A percentile compares a stretch with the other conserved stretches of the same genome.
phyloP scores from a whole-genome alignment of 2,888 invertebrate species.

The Vesta saturnalis region DNA sequence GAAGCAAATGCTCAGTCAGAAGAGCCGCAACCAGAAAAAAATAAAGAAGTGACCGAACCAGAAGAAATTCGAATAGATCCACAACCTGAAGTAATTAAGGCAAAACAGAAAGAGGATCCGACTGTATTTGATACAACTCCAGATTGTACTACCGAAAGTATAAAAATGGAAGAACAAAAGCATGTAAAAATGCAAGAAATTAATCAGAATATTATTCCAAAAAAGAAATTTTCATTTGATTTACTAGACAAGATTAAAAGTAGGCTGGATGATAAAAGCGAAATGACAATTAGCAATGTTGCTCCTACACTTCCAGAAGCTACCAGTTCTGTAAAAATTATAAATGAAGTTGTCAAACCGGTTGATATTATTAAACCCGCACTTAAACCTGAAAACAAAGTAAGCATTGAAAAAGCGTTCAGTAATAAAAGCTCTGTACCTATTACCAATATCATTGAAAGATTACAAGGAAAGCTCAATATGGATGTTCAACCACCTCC shows the following conservation, averaged over 20 bases:
- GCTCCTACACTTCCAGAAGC: too few relatives aligned
- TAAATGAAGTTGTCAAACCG: too few relatives aligned
- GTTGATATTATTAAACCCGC: not conserved
- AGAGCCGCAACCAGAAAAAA: constrained; percentile 1
- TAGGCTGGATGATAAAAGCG: constrained; percentile 26
- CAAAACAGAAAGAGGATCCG: constrained; percentile 20
- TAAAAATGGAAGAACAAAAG: constrained; percentile 62
- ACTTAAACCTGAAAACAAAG: not conserved
- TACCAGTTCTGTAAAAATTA: too few relatives aligned
- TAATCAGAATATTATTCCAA: constrained; percentile 52
- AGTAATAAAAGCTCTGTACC: constrained; percentile 17
- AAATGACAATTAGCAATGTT: too few relatives aligned
- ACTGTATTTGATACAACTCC: constrained; percentile 38
- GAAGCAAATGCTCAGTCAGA: too few relatives aligned
- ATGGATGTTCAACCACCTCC: constrained; percentile 41
- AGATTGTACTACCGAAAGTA: constrained; percentile 17
- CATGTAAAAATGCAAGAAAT: constrained; percentile 65
- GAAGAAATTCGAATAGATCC: too few relatives aligned
- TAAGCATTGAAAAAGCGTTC: constrained; percentile 8
- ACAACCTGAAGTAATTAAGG: too few relatives aligned
- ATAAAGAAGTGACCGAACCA: not conserved
- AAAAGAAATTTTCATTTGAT: constrained; percentile 45
- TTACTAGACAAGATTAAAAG: constrained; percentile 56
- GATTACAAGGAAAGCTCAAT: constrained; percentile 37
- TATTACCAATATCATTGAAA: constrained; percentile 38